Conservation (phyloP, 2,113 vertebrate species). For the Aramus guarauna region DNA sequence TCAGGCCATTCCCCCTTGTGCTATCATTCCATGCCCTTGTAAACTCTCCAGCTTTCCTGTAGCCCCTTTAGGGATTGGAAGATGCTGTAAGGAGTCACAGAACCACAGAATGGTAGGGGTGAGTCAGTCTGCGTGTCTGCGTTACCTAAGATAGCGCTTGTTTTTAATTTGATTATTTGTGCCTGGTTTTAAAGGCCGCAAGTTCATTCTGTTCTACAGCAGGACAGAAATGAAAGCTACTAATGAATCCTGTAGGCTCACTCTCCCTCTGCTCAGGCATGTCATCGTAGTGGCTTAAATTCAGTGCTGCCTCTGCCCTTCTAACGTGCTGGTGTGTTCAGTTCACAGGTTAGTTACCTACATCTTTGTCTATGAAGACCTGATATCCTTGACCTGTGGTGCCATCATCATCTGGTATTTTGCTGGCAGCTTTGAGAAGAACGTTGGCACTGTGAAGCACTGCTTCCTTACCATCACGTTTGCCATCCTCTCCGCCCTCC, state of each 20-base stretch:
- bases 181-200: background rate
- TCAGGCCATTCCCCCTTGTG: too few species aligned
- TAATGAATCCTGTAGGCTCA: background rate
- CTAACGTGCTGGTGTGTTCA: constrained; percentile 49
- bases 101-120: too few species aligned
- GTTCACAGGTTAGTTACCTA: constrained; percentile 83
- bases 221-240: background rate
- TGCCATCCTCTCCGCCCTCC: constrained; percentile 57
- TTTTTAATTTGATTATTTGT: background rate
- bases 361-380: constrained; percentile 77
- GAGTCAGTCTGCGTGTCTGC: background rate
- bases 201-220: background rate
- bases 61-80: too few species aligned
- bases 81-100: too few species aligned
- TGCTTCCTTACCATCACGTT: constrained; percentile 72
- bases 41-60: too few species aligned
- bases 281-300: background rate
- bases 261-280: background rate
- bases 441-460: constrained; percentile 76
- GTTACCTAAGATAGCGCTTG: background rate
- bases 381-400: constrained; percentile 67
- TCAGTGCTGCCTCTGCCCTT: background rate
- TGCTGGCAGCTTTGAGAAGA: constrained; percentile 78
- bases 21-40: too few species aligned
- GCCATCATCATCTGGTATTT: constrained; percentile 72